Conservation (phyloP, 1,140 invertebrate species). For the Ylistrum balloti region DNA sequence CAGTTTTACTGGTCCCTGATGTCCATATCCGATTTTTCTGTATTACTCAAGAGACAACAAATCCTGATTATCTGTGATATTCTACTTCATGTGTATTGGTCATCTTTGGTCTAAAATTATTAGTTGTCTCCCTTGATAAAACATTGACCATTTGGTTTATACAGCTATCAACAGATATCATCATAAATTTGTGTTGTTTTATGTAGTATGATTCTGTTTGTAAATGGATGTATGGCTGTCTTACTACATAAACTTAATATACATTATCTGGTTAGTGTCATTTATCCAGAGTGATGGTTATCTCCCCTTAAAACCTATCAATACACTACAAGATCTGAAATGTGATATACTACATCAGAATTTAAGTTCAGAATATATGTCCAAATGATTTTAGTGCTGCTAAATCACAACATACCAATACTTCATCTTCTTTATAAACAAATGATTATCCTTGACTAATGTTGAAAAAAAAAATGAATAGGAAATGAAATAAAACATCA, state of each 20-base stretch:
- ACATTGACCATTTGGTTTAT: not conserved
- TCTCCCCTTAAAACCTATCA: slow-evolving; percentile 18
- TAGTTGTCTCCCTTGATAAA: not conserved
- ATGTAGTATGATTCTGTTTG: not conserved
- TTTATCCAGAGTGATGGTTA: not conserved
- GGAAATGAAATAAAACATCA: too few species aligned
- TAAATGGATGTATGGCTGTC: not conserved
- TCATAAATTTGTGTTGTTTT: not conserved
- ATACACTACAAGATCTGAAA: too few species aligned
- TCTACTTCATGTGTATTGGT: not conserved
- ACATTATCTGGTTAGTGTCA: not conserved
- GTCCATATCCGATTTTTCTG: not conserved
- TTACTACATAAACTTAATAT: too few species aligned
- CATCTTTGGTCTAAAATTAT: not conserved
- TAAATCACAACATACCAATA: too few species aligned
- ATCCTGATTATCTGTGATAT: not conserved
- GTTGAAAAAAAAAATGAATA: too few species aligned
- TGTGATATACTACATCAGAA: too few species aligned
- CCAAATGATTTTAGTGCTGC: too few species aligned
- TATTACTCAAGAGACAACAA: not conserved
- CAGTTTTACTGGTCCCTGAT: not conserved
- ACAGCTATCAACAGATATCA: not conserved
- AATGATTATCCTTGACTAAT: too few species aligned
- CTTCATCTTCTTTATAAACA: too few species aligned
- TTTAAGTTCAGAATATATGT: too few species aligned